phyloP scores from a whole-genome alignment of 2,113 vertebrate species.

The Eublepharis macularius region DNA sequence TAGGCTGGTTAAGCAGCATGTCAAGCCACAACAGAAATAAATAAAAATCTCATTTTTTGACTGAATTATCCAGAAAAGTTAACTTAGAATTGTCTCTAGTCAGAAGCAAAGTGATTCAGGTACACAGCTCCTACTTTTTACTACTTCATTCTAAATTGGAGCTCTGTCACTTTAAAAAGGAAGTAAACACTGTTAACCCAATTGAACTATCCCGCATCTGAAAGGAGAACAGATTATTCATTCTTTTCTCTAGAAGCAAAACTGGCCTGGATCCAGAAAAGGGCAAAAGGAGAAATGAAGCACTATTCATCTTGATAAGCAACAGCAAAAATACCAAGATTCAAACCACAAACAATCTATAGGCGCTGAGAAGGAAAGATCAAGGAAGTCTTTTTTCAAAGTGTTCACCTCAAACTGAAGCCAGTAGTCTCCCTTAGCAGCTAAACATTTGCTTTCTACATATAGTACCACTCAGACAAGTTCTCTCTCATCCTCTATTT shows the following conservation, averaged over 20 bases:
- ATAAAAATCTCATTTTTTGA: too few relatives aligned
- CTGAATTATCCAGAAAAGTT: too few relatives aligned
- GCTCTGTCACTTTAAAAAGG: background rate
- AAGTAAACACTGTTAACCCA: background rate
- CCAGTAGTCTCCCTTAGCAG: background rate
- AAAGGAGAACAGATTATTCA: background rate
- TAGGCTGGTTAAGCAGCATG: too few relatives aligned
- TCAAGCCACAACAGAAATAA: too few relatives aligned
- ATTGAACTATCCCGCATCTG: background rate
- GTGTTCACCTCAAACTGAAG: background rate
- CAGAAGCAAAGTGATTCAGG: background rate
- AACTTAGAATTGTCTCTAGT: background rate
- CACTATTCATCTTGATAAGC: background rate
- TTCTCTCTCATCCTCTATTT: too few relatives aligned
- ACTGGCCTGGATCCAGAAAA: background rate
- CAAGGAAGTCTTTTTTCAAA: background rate
- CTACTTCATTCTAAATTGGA: background rate
- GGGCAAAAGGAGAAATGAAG: background rate
- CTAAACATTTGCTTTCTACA: background rate
- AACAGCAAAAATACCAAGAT: background rate
- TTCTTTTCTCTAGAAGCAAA: background rate
- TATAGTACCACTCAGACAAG: too few relatives aligned
- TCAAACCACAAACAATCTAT: background rate
- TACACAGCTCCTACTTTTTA: background rate
- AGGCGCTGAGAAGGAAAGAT: background rate